Evolutionary conservation across 1,140 invertebrate genomes (phyloP).

Genomic region (Tetranychus cinnabarinus): DNA sequence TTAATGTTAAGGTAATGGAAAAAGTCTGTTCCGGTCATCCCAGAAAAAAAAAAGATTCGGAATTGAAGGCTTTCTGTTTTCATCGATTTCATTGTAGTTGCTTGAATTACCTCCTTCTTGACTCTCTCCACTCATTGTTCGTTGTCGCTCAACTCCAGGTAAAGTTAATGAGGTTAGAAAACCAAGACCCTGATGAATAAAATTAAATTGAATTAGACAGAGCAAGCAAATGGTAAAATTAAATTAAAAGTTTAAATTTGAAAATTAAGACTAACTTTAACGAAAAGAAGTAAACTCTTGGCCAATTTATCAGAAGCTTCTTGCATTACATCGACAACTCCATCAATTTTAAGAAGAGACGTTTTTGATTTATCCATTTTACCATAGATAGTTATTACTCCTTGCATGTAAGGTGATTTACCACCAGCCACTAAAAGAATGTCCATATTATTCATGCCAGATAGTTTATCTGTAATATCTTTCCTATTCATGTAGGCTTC

Average conservation of each 20-base stretch:
- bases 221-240: slow-evolving; percentile 10
- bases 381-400: slow-evolving; percentile 37
- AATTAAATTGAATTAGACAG: not conserved
- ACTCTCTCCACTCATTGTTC: slow-evolving; percentile 10
- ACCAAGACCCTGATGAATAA: not conserved
- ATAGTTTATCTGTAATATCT: slow-evolving; percentile 12
- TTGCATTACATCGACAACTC: slow-evolving; percentile 47
- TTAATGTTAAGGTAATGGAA: too few relatives aligned
- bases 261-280: slow-evolving; percentile 6
- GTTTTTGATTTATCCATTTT: slow-evolving; percentile 53
- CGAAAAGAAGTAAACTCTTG: slow-evolving; percentile 16
- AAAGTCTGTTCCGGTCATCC: too few relatives aligned
- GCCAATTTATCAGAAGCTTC: slow-evolving; percentile 30
- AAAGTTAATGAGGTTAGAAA: slow-evolving; percentile 15
- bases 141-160: slow-evolving; percentile 14
- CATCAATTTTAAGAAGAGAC: slow-evolving; percentile 54
- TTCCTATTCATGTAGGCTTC: slow-evolving; percentile 44
- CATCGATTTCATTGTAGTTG: not conserved
- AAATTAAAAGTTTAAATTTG: not conserved
- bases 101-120: not conserved
- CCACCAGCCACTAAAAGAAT: slow-evolving; percentile 28
- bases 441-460: not conserved
- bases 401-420: slow-evolving; percentile 47
- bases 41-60: not conserved
- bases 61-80: not conserved